Base-by-base conservation (phyloP, 1,140 invertebrate genomes). In the Procambarus virginalis region DNA sequence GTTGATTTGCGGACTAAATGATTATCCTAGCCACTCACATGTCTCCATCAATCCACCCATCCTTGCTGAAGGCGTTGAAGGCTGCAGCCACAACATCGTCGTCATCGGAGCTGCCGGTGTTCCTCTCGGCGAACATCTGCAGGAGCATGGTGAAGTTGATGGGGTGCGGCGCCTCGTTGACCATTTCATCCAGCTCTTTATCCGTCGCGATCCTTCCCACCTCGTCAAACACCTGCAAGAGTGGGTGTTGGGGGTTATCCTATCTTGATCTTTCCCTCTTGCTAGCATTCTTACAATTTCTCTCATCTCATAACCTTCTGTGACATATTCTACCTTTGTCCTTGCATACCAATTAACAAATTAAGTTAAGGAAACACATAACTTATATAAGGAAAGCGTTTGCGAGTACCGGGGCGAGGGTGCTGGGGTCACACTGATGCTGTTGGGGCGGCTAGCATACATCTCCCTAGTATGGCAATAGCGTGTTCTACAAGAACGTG, bases 91-190 rank as follows among this genome's bases (percentile, higher is more conserved):
- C 97, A 92, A 98, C 97, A 83, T 98, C 97, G 93, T 99, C 98
- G 89, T 99, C 98, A 94, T 99, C 98, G 92, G 96, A 95, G 92
- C 95, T 96, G 96, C 91, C 92, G 45, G 78, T 75, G 77, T 87
- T 89, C 34, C 77, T 81, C 75, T 96, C 96, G 93, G 97, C 98
- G 95, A 99, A 99, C 91, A 99, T 96, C 93, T 96, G 97, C 92
- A 99, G 95, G 93, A 99, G 95, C 94, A 98, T 97, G 93, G 98
- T 99, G 96, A 99, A 99, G 95, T 98, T 99, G 95, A 99, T 97
- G 93, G 98, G 97, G 93, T 97, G 98, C 83, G 97, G 95, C 73
- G 97, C 97, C 94, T 99, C 98, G 92, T 95, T 95, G 91, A 98
- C 94, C 97, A 99, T 98, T 91, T 97, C 96, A 91, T 98, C 97